These are phyloP conservation scores for Mylabris phalerata DNA, from an alignment of 1,140 invertebrate species.

Conservation along the genomic window DNA sequence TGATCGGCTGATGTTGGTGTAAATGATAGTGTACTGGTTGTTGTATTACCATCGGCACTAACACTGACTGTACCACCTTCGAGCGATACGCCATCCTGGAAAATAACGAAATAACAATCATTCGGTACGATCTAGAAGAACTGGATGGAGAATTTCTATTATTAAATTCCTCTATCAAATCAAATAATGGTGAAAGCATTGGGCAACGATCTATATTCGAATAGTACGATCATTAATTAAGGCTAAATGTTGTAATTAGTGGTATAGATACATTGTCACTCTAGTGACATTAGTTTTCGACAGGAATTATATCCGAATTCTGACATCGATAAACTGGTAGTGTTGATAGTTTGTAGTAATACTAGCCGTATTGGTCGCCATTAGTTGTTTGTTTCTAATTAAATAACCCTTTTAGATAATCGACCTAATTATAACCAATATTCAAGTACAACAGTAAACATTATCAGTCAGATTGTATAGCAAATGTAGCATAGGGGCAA, in stretches of 20 bases:
- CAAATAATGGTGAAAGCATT: too few relatives aligned
- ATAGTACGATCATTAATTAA: too few relatives aligned
- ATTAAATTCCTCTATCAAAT: not conserved
- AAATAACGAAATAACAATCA: not conserved
- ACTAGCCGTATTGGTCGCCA: too few relatives aligned
- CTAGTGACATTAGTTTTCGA: too few relatives aligned
- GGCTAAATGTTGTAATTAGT: too few relatives aligned
- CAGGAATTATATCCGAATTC: too few relatives aligned
- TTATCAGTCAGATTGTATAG: conserved; percentile 3
- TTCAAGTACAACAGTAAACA: conserved; percentile 8
- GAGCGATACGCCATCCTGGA: conserved; percentile 39
- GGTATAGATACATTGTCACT: too few relatives aligned
- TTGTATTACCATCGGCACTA: conserved; percentile 74
- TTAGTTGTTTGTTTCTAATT: conserved; percentile 5
- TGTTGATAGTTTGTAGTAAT: too few relatives aligned
- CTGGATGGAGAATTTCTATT: not conserved
- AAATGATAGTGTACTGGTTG: conserved; percentile 76
- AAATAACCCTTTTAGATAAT: conserved; percentile 14
- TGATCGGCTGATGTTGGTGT: conserved; percentile 67
- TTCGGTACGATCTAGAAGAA: not conserved
- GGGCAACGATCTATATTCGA: too few relatives aligned
- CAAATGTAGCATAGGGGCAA: conserved; percentile 2
- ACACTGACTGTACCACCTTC: conserved; percentile 35
- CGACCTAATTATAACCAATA: conserved; percentile 10
- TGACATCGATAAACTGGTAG: too few relatives aligned